Base-by-base conservation (phyloP, 2,888 invertebrate genomes). In the Folsomia manolachei region DNA sequence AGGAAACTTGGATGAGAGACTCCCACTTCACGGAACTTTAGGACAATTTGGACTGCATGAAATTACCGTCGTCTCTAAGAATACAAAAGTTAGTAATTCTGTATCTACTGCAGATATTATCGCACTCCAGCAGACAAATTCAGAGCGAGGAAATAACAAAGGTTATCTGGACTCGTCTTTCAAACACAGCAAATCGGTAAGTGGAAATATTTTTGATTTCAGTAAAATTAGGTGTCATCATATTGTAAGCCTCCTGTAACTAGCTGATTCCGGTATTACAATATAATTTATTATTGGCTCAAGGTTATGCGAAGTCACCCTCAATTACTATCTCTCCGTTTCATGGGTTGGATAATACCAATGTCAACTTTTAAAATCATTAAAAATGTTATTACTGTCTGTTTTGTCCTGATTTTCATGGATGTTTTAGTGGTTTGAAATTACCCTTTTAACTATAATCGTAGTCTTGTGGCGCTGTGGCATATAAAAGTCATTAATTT, bases 41-140 rank as follows among this genome's bases (percentile, higher is more conserved):
- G 87, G 87, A 69, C 89, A 89, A 82, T 90, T 89, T 82, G 87
- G 88, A 75, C 85, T 89, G 63, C 88, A 88, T 75, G 90, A 90
- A 83, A 87, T 90, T 63, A 87, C 87, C 74, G 83, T 89, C 26
- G 88, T 88, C 61, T 84, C 86, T 7, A 87, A 86, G 78, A 83
- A 83, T 69, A 83, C 83, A 65, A 86, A 87, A 39, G 78, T 81
- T 77, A 70, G 77, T 77, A 75, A 81, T 72, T 81, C 82, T 2
- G 81, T 84, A 56, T 82, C 83, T 62, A 79, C 82, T 69, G 81
- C 83, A 74, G 83, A 88, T 79, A 87, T 88, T 78, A 87, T 88
- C 86, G 87, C 86, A 0, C 82, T 88, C 56, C 85, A 88, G 73
- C 85, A 87, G 73, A 87, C 87, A 80, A 88, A 87, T 76, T 84